Evolutionary conservation across 1,140 invertebrate species (phyloP), one percentile per base, ranked within the genome.

Genomic region (Propsilocerus akamusi): DNA sequence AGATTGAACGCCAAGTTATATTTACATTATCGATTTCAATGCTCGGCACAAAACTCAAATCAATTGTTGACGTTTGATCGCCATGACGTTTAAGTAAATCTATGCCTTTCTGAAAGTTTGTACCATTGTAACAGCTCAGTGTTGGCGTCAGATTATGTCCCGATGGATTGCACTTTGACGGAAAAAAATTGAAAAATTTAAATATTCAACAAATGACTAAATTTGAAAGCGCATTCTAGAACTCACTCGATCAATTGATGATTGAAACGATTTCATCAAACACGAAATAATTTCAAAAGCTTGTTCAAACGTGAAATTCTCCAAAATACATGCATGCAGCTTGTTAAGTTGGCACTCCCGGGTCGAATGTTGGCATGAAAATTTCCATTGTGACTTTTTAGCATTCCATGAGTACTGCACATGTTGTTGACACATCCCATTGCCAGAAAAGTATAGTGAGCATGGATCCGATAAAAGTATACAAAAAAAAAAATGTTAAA

Each of bases 291-390:
- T 26, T 0, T 54, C 34, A 20, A 64, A 58, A 11, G 61, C 56
- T 2, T 54, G 26, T 6, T 48, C 14, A 8, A 54, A 28, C 2
- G 51, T 51, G 26, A 56, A 25, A 12, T 56, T 51, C 46, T 64
- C 62, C 5, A 64, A 46, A 25, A 64, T 52, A 11, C 62, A 64
- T 26, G 56, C 60, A 23, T 64, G 62, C 4, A 63, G 26, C 0
- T 59, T 62, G 59, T 64, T 64, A 5, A 63, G 49, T 22, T 64
- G 59, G 47, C 62, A 64, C 46, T 64, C 62, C 0, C 32, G 34
- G 1, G 37, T 25, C 1, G 58, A 58, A 20, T 64, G 62, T 46
- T 64, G 62, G 23, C 62, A 64, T 12, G 46, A 57, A 0, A 64
- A 26, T 41, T 5, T 20, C 34, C 34, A 41, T 41, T 41, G 34